Evolutionary conservation across 2,113 vertebrate species (phyloP).

Genomic region (Sylvietta virens): DNA sequence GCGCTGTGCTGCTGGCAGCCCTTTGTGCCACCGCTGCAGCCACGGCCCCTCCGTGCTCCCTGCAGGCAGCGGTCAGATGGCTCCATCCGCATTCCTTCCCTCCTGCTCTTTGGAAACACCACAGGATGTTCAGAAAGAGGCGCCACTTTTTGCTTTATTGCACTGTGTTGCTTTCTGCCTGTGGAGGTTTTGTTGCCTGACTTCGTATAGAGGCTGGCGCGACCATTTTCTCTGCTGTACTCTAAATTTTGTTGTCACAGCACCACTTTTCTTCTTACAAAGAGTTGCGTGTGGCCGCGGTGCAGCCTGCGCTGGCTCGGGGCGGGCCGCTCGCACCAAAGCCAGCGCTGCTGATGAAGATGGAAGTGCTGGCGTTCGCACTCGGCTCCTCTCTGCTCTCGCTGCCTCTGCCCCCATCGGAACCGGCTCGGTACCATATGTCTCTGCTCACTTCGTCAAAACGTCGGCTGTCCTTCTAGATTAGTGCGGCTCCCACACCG

Average conservation of each 20-base stretch:
- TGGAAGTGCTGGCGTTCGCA: neutral
- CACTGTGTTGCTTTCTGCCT: neutral
- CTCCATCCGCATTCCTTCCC: neutral
- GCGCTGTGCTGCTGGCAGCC: neutral
- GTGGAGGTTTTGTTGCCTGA: neutral
- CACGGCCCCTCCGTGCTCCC: neutral
- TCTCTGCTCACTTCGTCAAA: neutral
- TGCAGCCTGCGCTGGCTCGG: neutral
- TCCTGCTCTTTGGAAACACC: neutral
- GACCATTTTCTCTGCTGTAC: neutral
- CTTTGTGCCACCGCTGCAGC: neutral
- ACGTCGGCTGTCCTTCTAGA: neutral
- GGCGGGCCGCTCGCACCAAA: rapidly evolving
- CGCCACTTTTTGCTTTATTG: neutral
- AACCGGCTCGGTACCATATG: neutral
- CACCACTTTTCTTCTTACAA: rapidly evolving
- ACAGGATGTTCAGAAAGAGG: neutral
- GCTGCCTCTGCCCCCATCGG: rapidly evolving
- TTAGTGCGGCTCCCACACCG: neutral
- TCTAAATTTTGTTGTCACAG: neutral
- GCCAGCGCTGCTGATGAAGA: neutral
- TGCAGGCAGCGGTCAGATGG: neutral
- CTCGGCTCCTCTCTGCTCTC: neutral
- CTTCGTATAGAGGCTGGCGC: neutral
- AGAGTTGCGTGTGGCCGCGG: neutral